These are phyloP conservation scores for Agriopis marginaria DNA, from an alignment of 2,888 invertebrate species.

Conservation along the genomic window DNA sequence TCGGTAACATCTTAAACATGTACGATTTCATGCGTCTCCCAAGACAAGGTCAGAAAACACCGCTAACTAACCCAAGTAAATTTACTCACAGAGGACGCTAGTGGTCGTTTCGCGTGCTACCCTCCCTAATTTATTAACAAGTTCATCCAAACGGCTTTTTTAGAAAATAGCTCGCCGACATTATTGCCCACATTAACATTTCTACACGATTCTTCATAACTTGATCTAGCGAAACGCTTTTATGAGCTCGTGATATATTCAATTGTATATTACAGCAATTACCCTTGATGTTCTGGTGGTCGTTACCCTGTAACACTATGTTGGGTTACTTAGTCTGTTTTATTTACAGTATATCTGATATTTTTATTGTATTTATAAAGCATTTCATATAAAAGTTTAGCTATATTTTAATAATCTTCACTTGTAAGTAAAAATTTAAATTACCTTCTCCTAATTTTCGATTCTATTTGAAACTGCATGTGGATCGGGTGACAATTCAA, in stretches of 20 bases:
- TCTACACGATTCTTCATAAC: conserved; percentile 44
- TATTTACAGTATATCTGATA: conserved; percentile 1
- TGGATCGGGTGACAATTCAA: no score
- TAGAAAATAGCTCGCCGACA: conserved; percentile 44
- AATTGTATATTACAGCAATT: conserved; percentile 31
- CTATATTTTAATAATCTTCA: neutral
- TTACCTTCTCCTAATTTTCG: no score
- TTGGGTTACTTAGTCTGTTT: conserved; percentile 11
- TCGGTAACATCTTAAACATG: neutral
- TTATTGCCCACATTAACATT: conserved; percentile 54
- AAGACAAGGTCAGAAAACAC: conserved; percentile 39
- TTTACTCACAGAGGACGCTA: conserved; percentile 49
- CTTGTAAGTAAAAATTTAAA: no score
- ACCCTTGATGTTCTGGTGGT: conserved; percentile 34
- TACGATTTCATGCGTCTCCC: conserved; percentile 44
- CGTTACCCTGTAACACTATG: conserved; percentile 33
- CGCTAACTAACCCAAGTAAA: conserved; percentile 50
- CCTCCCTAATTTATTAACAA: conserved; percentile 57
- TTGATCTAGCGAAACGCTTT: conserved; percentile 40
- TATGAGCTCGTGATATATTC: conserved; percentile 33
- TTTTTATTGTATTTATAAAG: neutral
- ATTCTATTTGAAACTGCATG: no score
- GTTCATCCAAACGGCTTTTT: conserved; percentile 43
- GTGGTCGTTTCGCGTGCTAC: conserved; percentile 52
- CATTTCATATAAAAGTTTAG: neutral